These are phyloP conservation scores for Odontocolon sp. DNA, from an alignment of 2,888 invertebrate genomes.

Conservation along the genomic window DNA sequence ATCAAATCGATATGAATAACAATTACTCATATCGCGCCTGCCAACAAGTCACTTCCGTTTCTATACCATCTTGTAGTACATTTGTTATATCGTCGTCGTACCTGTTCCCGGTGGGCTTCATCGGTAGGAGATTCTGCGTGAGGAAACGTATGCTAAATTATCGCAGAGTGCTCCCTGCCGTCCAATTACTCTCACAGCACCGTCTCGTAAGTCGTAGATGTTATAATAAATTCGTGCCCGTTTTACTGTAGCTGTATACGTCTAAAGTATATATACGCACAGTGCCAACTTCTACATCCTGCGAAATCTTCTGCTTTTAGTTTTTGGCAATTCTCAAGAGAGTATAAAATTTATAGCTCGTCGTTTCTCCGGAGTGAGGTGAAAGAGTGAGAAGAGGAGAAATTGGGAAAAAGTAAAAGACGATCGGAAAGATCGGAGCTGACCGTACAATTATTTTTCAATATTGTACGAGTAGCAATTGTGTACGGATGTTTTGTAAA, in stretches of 20 bases:
- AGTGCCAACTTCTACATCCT: neutral
- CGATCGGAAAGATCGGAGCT: neutral
- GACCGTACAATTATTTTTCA: slow-evolving; percentile 30
- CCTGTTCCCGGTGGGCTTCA: slow-evolving; percentile 34
- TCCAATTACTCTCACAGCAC: slow-evolving; percentile 70
- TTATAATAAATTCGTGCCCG: slow-evolving; percentile 39
- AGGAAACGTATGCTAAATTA: slow-evolving; percentile 70
- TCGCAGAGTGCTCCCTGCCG: slow-evolving; percentile 70
- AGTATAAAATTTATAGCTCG: slow-evolving; percentile 2
- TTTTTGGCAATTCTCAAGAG: slow-evolving; percentile 9
- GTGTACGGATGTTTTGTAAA: no score
- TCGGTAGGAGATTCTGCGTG: slow-evolving; percentile 34
- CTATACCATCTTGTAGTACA: neutral
- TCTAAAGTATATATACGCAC: no score
- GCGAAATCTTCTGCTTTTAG: neutral
- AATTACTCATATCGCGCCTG: neutral
- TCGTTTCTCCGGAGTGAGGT: neutral
- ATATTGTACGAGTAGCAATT: neutral
- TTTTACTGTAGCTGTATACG: slow-evolving; percentile 23
- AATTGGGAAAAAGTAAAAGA: neutral
- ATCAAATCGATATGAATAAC: neutral
- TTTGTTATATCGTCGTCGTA: slow-evolving; percentile 40
- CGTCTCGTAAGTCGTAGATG: slow-evolving; percentile 46
- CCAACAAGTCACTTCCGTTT: neutral
- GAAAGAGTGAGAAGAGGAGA: neutral